These are phyloP conservation scores for Menura novaehollandiae DNA, from an alignment of 2,113 vertebrate species.

Conservation along the genomic window DNA sequence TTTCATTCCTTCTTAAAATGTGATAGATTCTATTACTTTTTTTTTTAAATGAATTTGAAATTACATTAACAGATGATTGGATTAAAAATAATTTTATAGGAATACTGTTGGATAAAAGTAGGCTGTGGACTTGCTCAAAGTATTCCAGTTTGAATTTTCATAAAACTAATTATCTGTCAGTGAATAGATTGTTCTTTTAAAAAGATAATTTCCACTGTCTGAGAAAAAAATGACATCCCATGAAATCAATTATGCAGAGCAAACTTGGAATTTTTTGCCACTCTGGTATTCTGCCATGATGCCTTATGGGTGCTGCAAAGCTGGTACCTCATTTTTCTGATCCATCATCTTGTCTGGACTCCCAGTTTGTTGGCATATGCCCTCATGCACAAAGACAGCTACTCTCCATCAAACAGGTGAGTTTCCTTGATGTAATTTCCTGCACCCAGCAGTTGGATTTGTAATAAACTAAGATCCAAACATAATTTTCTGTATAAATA, in stretches of 20 bases:
- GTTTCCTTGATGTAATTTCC: background rate
- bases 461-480: background rate
- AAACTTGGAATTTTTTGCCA: background rate
- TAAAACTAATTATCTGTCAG: background rate
- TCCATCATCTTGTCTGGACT: background rate
- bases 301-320: background rate
- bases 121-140: background rate
- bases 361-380: background rate
- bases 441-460: background rate
- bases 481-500: background rate
- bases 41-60: background rate
- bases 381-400: background rate
- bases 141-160: background rate
- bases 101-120: background rate
- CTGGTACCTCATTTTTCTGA: slow-evolving; percentile 11
- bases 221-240: background rate
- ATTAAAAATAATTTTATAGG: background rate
- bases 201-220: background rate
- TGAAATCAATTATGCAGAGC: background rate
- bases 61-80: background rate
- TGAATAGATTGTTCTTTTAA: background rate
- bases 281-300: background rate
- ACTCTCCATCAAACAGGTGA: background rate
- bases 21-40: background rate
- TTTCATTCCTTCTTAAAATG: background rate